phyloP scores from a whole-genome alignment of 37 sponge, comb jelly and placozoan species.

The Oopsacas minuta region DNA sequence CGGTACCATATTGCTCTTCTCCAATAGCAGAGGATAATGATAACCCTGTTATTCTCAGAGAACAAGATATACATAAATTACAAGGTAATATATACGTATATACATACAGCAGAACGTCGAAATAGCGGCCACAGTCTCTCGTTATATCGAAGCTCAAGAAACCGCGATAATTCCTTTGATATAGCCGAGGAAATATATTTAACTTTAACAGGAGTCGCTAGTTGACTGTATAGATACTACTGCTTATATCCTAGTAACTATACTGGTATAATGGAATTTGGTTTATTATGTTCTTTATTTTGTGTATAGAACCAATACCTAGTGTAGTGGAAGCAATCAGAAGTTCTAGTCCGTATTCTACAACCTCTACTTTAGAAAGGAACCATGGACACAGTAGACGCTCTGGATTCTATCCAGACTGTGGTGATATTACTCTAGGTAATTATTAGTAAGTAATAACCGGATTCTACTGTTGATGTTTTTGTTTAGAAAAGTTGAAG shows the following conservation, averaged over 20 bases:
- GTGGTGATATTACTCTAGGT: slow-evolving; percentile 3
- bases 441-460: background rate
- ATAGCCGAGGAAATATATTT: too few relatives aligned
- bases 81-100: background rate
- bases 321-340: background rate
- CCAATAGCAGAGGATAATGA: background rate
- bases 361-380: background rate
- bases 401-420: slow-evolving; percentile 13
- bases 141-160: too few relatives aligned
- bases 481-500: background rate
- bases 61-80: background rate
- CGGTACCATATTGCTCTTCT: background rate
- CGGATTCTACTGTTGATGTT: background rate
- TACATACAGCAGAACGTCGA: background rate
- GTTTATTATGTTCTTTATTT: background rate
- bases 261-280: background rate
- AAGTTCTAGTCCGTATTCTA: background rate
- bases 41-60: background rate
- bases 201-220: too few relatives aligned
- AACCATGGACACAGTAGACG: background rate
- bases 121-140: too few relatives aligned
- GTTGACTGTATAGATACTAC: too few relatives aligned
- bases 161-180: too few relatives aligned
- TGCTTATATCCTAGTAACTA: too few relatives aligned
- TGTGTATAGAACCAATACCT: background rate